These are phyloP conservation scores for Xenentodon cancila DNA, from an alignment of 2,797 vertebrate genomes.

Conservation along the genomic window DNA sequence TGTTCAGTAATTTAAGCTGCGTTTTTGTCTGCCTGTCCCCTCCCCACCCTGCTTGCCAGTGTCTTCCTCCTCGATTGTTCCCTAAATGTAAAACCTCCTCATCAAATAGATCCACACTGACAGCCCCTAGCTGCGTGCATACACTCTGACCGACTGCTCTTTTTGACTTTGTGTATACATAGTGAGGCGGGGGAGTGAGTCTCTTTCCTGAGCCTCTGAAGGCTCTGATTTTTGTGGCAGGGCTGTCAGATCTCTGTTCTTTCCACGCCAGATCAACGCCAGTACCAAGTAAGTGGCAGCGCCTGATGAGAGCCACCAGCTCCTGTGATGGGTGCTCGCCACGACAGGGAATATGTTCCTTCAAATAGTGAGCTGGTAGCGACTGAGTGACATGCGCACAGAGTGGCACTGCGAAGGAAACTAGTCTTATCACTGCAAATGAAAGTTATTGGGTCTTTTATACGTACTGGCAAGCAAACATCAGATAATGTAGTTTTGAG, in stretches of 20 bases:
- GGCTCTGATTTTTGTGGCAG: conserved; percentile 94
- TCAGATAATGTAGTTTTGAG: conserved; percentile 15
- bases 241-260: conserved; percentile 93
- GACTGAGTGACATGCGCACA: conserved; percentile 79
- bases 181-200: conserved; percentile 39
- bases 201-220: conserved; percentile 73
- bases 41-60: conserved; percentile 35
- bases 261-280: conserved; percentile 83
- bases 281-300: conserved; percentile 90
- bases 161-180: conserved; percentile 85
- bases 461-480: too few relatives aligned
- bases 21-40: conserved; percentile 53
- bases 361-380: conserved; percentile 92
- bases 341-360: conserved; percentile 97
- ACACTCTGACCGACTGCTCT: conserved; percentile 92
- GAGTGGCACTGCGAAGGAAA: conserved; percentile 53
- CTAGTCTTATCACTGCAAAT: conserved; percentile 23
- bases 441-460: background rate
- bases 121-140: conserved; percentile 88
- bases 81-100: conserved; percentile 45
- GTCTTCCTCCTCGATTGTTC: conserved; percentile 46
- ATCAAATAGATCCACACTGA: conserved; percentile 72
- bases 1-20: conserved; percentile 72
- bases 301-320: conserved; percentile 85
- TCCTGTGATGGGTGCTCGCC: conserved; percentile 80